phyloP scores from a whole-genome alignment of 1,140 invertebrate genomes.

The Frieseomelitta varia region DNA sequence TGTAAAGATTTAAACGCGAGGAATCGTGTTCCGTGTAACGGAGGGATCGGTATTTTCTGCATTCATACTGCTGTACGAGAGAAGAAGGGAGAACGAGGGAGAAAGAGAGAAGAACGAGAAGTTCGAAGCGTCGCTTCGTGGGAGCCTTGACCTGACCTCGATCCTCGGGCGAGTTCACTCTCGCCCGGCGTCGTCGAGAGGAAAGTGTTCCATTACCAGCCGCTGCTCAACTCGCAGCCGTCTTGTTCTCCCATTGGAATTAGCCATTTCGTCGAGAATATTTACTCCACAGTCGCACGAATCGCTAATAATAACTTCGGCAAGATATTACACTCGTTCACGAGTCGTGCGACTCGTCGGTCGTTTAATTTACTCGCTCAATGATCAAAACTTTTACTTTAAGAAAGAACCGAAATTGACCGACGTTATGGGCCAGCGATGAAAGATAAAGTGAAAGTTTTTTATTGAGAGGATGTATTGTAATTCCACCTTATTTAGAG shows the following conservation, averaged over 20 bases:
- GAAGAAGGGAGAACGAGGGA: background rate
- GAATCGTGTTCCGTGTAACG: background rate
- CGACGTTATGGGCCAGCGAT: background rate
- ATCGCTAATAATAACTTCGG: background rate
- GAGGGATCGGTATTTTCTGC: background rate
- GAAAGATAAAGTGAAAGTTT: conserved; percentile 59
- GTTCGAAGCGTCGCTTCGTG: conserved; percentile 72
- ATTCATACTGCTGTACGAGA: background rate
- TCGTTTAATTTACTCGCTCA: background rate
- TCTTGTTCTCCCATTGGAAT: conserved; percentile 45
- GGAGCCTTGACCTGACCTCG: conserved; percentile 83
- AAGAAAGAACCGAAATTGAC: conserved; percentile 14
- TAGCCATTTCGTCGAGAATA: conserved; percentile 61
- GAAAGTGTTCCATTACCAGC: conserved; percentile 81
- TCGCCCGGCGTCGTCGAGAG: conserved; percentile 80
- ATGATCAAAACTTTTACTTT: background rate
- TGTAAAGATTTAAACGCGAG: background rate
- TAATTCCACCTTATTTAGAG: background rate
- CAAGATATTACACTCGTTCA: background rate
- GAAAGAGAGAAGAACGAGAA: conserved; percentile 44
- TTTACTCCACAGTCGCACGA: background rate
- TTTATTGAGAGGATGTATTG: conserved; percentile 2
- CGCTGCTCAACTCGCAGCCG: conserved; percentile 27
- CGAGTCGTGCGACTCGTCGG: background rate
- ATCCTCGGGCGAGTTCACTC: conserved; percentile 81